Percentiles rank a stretch among this genome's conserved stretches.
phyloP scores from a whole-genome alignment of 2,888 invertebrate species.

The Apoderus coryli region DNA sequence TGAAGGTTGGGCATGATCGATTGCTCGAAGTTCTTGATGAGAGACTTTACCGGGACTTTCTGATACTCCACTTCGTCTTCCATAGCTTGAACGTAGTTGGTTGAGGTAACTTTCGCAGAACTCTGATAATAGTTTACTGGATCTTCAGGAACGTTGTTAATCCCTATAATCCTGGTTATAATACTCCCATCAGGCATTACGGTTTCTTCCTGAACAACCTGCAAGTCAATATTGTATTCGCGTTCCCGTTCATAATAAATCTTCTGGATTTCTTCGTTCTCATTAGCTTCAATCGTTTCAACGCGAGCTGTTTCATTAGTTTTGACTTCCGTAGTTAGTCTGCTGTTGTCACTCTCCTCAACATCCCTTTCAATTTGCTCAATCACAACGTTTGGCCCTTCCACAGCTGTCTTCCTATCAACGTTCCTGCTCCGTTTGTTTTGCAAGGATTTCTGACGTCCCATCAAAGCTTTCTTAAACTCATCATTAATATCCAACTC shows the following conservation, averaged over 20 bases:
- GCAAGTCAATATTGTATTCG: constrained; percentile 28
- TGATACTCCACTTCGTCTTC: constrained; percentile 27
- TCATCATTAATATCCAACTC: constrained; percentile 30
- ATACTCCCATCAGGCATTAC: constrained; percentile 15
- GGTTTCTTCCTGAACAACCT: constrained; percentile 26
- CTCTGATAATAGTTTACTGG: not conserved
- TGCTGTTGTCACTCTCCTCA: constrained; percentile 18
- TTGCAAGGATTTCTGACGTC: constrained; percentile 24
- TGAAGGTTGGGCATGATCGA: constrained; percentile 41
- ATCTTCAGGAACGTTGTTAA: too few relatives aligned
- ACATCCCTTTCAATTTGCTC: constrained; percentile 19
- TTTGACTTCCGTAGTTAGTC: constrained; percentile 20
- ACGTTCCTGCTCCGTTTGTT: constrained; percentile 21
- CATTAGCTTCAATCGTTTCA: constrained; percentile 23
- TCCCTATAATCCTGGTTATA: too few relatives aligned
- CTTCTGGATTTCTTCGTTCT: constrained; percentile 29
- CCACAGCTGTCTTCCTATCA: constrained; percentile 15
- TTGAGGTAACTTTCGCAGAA: not conserved
- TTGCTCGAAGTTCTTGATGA: constrained; percentile 48
- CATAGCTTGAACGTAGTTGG: not conserved
- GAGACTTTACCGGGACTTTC: constrained; percentile 32
- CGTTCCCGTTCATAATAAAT: constrained; percentile 29
- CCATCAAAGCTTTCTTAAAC: constrained; percentile 29
- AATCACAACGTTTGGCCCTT: constrained; percentile 21
- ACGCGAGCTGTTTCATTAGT: constrained; percentile 25